Base-by-base conservation (phyloP, 2,113 vertebrate genomes). In the Takifugu bimaculatus region DNA sequence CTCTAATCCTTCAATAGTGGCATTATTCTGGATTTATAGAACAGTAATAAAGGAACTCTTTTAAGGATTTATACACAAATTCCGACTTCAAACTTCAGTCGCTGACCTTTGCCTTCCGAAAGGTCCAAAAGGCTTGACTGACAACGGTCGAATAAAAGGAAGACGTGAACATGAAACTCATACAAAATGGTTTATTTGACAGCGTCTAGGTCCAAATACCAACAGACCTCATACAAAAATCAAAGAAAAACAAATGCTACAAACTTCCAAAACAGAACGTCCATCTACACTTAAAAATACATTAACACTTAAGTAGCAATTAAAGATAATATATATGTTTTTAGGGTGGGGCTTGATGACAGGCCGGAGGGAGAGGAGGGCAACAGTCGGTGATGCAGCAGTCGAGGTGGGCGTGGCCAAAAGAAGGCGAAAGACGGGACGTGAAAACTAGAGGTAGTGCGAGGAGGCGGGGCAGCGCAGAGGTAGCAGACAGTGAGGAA, bases 201-300 rank as follows among this genome's bases (percentile, higher is more conserved):
- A 89, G 85, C 85, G 85, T 88, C 77, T 75, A 85, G 85, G 87
- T 90, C 88, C 88, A 88, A 85, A 84, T 89, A 90, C 81, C 89
- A 87, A 89, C 84, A 84, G 82, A 88, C 85, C 83, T 69, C 71
- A 75, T 84, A 85, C 66, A 82, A 88, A 32, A 85, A 88, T 63
- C 76, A 82, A 71, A 78, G 29, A n/a, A 71, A 70, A 80, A 74
- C 69, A 77, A 83, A 85, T 81, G 81, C 90, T 91, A 92, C 91
- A 91, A 87, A 86, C 78, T 72, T 80, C 74, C 77, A 78, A 82
- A 82, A 77, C 70, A 87, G 53, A 84, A 81, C 72, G 63, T 75
- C 73, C 82, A 83, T 85, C 90, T 91, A 91, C 82, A 90, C 79
- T 87, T 88, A 90, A 90, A 90, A 91, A 92, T 90, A 91, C 88